phyloP scores from a whole-genome alignment of 37 sponge, comb jelly and placozoan species.

The Aplysina aerophoba region DNA sequence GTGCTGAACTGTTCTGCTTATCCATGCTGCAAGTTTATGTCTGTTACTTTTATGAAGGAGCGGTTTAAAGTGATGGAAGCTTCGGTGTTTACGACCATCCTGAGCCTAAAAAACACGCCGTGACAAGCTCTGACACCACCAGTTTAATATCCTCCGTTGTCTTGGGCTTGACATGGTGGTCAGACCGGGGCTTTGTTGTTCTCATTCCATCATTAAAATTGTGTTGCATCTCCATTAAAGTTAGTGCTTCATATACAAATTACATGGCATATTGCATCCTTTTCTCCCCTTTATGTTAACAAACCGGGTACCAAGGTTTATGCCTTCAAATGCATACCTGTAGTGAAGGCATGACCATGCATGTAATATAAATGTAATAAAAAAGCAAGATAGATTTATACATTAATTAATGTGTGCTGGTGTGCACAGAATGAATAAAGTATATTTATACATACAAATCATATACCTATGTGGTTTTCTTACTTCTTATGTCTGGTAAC shows the following conservation, averaged over 20 bases:
- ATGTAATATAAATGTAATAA: no score
- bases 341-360: not conserved
- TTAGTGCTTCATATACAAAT: slow-evolving; percentile 59
- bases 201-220: slow-evolving; percentile 19
- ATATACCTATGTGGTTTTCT: not conserved
- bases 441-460: not conserved
- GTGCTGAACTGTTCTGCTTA: slow-evolving; percentile 4
- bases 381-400: no score
- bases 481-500: slow-evolving; percentile 19
- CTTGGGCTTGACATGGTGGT: slow-evolving; percentile 12
- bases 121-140: slow-evolving; percentile 17
- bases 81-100: no score
- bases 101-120: no score
- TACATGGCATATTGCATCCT: slow-evolving; percentile 59
- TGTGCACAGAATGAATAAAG: not conserved
- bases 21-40: slow-evolving; percentile 7
- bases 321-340: slow-evolving; percentile 45
- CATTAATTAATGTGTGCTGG: no score
- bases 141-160: slow-evolving; percentile 31
- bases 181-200: slow-evolving; percentile 22
- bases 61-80: slow-evolving; percentile 8
- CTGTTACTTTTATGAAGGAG: slow-evolving; percentile 17
- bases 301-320: slow-evolving; percentile 23
- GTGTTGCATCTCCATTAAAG: slow-evolving; percentile 19
- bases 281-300: slow-evolving; percentile 50